These are phyloP conservation scores for Oscheius sp. DNA, from an alignment of 2,888 invertebrate genomes.

Conservation along the genomic window DNA sequence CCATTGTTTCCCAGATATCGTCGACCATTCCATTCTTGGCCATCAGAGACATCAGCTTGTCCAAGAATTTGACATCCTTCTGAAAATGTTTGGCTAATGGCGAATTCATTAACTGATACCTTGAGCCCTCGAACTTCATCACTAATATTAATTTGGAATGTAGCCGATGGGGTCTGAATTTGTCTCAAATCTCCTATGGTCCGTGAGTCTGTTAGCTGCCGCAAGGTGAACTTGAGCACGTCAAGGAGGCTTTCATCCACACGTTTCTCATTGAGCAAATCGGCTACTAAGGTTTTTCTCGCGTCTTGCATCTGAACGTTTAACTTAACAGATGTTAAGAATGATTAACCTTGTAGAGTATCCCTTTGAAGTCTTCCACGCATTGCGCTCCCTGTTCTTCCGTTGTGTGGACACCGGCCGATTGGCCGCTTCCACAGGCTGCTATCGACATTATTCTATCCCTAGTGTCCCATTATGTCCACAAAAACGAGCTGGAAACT, in stretches of 20 bases:
- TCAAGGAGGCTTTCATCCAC: conserved; percentile 23
- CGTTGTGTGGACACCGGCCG: conserved; percentile 5
- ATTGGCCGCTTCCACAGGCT: conserved; percentile 21
- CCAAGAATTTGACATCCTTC: conserved; percentile 64
- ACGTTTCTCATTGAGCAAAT: conserved; percentile 10
- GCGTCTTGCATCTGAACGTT: conserved; percentile 65
- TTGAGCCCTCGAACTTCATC: conserved; percentile 68
- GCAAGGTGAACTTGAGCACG: conserved; percentile 2
- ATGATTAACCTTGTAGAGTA: conserved; percentile 31
- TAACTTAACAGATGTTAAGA: neutral
- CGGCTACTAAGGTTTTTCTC: conserved; percentile 49
- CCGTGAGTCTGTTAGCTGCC: conserved; percentile 46
- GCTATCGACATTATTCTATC: conserved; percentile 21
- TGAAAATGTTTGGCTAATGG: conserved; percentile 36
- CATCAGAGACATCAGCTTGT: conserved; percentile 15
- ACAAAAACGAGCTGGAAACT: neutral
- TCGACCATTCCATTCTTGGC: conserved; percentile 10
- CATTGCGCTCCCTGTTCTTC: conserved; percentile 28
- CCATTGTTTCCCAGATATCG: conserved; percentile 34
- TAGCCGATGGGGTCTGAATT: conserved; percentile 54
- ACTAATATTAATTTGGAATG: conserved; percentile 64
- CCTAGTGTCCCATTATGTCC: conserved; percentile 26
- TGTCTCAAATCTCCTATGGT: conserved; percentile 54
- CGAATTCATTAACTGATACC: conserved; percentile 37
- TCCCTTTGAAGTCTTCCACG: conserved; percentile 36